Percentiles rank a stretch among this genome's conserved stretches.
Evolutionary conservation across 2,888 invertebrate genomes (phyloP).

Genomic region (Drosophila recens): DNA sequence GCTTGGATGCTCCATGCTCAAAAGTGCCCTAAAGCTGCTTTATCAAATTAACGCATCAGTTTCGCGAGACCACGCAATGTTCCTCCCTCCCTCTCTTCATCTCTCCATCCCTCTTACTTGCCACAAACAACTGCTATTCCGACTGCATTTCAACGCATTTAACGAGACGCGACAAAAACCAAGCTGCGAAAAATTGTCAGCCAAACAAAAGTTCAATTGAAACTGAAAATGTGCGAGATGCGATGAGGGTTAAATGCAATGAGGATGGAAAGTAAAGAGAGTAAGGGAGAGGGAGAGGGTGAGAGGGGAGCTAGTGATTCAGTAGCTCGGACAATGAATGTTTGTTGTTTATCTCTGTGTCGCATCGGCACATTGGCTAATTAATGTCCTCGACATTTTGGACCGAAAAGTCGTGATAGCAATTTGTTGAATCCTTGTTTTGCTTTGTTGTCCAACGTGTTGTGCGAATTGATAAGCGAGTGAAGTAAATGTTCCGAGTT

Average conservation of each 20-base stretch:
- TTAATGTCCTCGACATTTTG: constrained; percentile 62
- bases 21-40: constrained; percentile 69
- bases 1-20: constrained; percentile 54
- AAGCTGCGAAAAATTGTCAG: constrained; percentile 57
- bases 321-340: constrained; percentile 53
- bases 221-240: constrained; percentile 44
- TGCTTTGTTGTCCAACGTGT: constrained; percentile 30
- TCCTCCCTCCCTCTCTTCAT: not conserved
- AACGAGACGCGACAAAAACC: constrained; percentile 63
- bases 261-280: rapidly evolving
- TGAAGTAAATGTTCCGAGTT: constrained; percentile 6
- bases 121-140: constrained; percentile 32
- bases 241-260: not conserved
- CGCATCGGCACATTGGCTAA: constrained; percentile 59
- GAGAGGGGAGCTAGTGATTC: constrained; percentile 5
- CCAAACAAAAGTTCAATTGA: constrained; percentile 64
- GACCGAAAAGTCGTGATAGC: constrained; percentile 50
- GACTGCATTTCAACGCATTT: constrained; percentile 60
- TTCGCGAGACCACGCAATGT: constrained; percentile 50
- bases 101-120: not conserved
- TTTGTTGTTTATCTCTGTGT: constrained; percentile 54
- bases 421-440: constrained; percentile 55
- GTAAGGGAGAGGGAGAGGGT: not conserved
- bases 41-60: constrained; percentile 70
- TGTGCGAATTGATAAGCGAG: constrained; percentile 32